Conservation (phyloP, 2,113 vertebrate species). For the Austrofundulus limnaeus region DNA sequence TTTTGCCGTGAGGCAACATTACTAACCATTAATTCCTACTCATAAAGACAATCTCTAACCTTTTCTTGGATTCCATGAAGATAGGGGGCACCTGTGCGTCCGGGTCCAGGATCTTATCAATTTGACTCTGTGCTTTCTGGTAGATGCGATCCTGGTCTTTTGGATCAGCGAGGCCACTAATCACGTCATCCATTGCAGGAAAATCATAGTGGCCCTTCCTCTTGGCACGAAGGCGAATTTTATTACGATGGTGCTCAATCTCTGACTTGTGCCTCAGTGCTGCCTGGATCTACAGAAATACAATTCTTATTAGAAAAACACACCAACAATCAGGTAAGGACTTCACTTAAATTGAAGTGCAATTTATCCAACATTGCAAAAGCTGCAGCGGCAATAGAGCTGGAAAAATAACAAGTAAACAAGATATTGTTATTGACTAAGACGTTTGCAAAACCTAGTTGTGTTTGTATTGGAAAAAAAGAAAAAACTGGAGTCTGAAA, state of each 20-base stretch:
- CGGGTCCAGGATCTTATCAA: slow-evolving; percentile 96
- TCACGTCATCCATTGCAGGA: slow-evolving; percentile 89
- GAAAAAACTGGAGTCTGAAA: not conserved
- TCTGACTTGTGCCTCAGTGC: slow-evolving; percentile 95
- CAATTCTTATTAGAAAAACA: not conserved
- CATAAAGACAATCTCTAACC: slow-evolving; percentile 58
- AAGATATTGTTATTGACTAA: not conserved
- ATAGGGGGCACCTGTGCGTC: slow-evolving; percentile 83
- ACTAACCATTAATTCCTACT: too few species aligned
- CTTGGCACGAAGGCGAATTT: slow-evolving; percentile 95
- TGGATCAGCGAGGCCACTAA: slow-evolving; percentile 77
- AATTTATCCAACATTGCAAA: not conserved
- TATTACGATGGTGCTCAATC: slow-evolving; percentile 98
- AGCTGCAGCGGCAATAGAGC: not conserved
- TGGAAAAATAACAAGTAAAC: not conserved
- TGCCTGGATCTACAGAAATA: slow-evolving; percentile 86
- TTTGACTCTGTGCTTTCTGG: slow-evolving; percentile 93
- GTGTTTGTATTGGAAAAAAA: not conserved
- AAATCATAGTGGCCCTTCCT: slow-evolving; percentile 98
- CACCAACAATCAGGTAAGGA: too few species aligned
- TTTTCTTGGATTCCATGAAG: slow-evolving; percentile 91
- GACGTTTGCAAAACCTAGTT: not conserved
- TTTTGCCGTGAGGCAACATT: too few species aligned
- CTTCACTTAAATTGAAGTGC: too few species aligned
- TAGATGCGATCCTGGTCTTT: slow-evolving; percentile 92